Evolutionary conservation across 2,113 vertebrate genomes (phyloP), one percentile per base, ranked within the genome.

Genomic region (Chionis minor): DNA sequence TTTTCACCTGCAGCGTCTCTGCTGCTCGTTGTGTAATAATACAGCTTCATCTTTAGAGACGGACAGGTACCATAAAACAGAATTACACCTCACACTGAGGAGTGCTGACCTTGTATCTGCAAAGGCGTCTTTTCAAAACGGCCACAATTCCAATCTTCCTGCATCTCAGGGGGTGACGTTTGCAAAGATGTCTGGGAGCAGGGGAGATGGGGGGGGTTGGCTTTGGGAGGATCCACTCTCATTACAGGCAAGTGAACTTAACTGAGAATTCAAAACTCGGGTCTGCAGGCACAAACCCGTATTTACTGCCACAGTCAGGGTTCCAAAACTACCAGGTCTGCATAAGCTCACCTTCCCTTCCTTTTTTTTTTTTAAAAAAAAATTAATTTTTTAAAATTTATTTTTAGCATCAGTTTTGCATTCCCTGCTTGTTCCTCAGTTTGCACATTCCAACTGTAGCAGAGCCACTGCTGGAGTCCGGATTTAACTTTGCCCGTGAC

Each of bases 341-440:
- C 12, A 33, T 0, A n/a, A 56, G 30, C 11, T 56, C 26, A 4
- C 1, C 5, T 8, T 26, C 14, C 6, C 4, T 40, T 35, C 8
- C 18, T 4, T 13, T 65, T 49, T n/a, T 6, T 4, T 49, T 47
- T 38, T 45, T 45, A 20, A 47, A 47, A 35, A 45, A 49, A 33
- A 8, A 38, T 38, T 38, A 38, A 8, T 8, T 51, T 32, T 15
- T 15, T 20, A 9, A n/a, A 14, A 42, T 44, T 66, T 30, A 2
- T 15, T 44, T 81, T 44, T 16, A 10, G 5, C 15, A 8, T 1
- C 17, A 13, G 20, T 56, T 75, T 42, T 85, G 44, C 27, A 11
- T 58, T 54, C 27, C 24, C 62, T 73, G 54, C 65, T 70, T 32
- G 24, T 30, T 51, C n/a, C 47, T 66, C 58, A 67, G 32, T 24